Evolutionary conservation across 2,888 invertebrate species (phyloP).

Genomic region (Lasioglossum leucozonium): DNA sequence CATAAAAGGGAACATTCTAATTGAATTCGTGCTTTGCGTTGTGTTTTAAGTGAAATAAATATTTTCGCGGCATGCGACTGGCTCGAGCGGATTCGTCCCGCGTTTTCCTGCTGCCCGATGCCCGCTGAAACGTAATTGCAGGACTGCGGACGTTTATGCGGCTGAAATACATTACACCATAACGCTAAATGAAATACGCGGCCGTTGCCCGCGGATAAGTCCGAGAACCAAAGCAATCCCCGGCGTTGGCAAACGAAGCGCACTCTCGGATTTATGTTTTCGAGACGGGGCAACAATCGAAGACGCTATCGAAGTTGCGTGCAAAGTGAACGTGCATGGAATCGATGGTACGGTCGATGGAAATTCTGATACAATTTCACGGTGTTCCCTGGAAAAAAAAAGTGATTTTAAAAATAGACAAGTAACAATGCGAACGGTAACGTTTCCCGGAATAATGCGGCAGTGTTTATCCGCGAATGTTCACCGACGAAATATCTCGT

Average conservation of each 20-base stretch:
- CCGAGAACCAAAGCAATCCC: neutral
- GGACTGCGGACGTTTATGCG: slow-evolving; percentile 8
- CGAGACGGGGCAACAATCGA: neutral
- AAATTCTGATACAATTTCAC: no score
- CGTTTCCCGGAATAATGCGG: neutral
- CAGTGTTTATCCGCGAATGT: neutral
- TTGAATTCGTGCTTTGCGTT: slow-evolving; percentile 56
- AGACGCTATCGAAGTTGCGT: neutral
- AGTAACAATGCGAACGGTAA: neutral
- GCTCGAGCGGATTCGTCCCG: neutral
- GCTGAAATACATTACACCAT: neutral
- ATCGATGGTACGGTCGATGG: neutral
- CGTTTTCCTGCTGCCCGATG: neutral
- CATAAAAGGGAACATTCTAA: slow-evolving; percentile 57
- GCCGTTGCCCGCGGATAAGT: neutral
- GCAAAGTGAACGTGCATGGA: neutral
- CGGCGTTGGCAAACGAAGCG: neutral
- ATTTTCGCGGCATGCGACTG: slow-evolving; percentile 28
- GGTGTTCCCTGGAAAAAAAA: no score
- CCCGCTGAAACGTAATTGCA: slow-evolving; percentile 4
- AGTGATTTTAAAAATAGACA: no score
- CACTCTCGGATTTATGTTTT: neutral
- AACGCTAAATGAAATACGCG: neutral
- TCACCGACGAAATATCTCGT: neutral
- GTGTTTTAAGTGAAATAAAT: slow-evolving; percentile 45